phyloP scores from a whole-genome alignment of 2,113 vertebrate genomes.

The Polyodon spathula region DNA sequence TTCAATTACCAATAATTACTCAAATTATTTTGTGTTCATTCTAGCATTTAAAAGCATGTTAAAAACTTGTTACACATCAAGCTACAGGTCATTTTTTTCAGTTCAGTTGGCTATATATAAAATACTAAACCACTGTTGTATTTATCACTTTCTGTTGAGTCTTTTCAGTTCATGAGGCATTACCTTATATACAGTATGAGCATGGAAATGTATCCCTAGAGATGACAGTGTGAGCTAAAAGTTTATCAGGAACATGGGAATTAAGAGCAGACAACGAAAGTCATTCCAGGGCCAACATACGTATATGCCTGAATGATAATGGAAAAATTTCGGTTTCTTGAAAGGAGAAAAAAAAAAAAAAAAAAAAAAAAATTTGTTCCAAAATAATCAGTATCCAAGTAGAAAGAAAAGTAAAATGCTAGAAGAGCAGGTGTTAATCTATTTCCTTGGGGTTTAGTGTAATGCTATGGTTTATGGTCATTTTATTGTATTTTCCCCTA shows the following conservation, averaged over 20 bases:
- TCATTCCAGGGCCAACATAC: background rate
- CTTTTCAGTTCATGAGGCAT: background rate
- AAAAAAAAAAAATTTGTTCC: background rate
- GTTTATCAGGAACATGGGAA: background rate
- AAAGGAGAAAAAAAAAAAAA: background rate
- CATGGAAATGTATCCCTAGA: background rate
- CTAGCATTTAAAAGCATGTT: too few relatives aligned
- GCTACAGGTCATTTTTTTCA: too few relatives aligned
- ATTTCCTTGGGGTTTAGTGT: background rate
- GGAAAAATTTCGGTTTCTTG: background rate
- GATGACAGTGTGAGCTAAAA: constrained; percentile 2
- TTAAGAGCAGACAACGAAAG: background rate
- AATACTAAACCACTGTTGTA: too few relatives aligned
- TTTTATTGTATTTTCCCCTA: too few relatives aligned
- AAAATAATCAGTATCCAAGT: background rate
- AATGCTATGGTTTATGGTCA: too few relatives aligned
- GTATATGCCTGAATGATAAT: background rate
- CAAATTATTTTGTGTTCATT: too few relatives aligned
- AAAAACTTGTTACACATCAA: too few relatives aligned
- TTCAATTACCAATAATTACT: too few relatives aligned
- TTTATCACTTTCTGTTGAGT: too few relatives aligned
- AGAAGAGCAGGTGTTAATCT: background rate
- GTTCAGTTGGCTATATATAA: too few relatives aligned
- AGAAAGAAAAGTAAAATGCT: background rate
- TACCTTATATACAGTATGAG: background rate